These are phyloP conservation scores for Microtus richardsoni DNA, from an alignment of 2,113 vertebrate species.

Conservation along the genomic window DNA sequence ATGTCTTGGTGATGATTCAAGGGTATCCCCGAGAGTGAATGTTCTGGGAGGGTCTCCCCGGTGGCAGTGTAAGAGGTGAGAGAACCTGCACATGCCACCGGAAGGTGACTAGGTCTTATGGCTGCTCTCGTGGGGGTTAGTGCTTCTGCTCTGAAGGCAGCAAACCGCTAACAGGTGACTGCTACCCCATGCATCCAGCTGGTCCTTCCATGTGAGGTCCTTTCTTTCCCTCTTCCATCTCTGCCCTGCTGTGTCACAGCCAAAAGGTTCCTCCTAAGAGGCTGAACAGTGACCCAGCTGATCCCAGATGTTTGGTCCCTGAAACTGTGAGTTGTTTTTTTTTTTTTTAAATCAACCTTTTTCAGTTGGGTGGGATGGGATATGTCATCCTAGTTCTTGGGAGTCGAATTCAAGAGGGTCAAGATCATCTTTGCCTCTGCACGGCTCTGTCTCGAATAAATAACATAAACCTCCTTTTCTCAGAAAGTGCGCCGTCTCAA, in stretches of 20 bases:
- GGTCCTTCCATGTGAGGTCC: too few relatives aligned
- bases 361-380: too few relatives aligned
- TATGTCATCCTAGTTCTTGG: not conserved
- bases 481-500: not conserved
- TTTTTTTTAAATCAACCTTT: not conserved
- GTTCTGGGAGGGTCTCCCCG: not conserved
- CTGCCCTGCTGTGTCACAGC: not conserved
- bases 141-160: not conserved
- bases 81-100: fast-evolving
- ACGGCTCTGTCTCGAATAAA: not conserved
- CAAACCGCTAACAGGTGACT: not conserved
- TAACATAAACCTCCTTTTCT: not conserved
- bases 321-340: not conserved
- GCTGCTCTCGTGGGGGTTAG: not conserved
- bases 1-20: not conserved
- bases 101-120: not conserved
- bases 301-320: not conserved
- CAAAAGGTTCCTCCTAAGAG: not conserved
- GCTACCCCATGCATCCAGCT: fast-evolving
- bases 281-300: not conserved
- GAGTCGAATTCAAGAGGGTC: not conserved
- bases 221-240: too few relatives aligned
- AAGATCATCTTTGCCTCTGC: not conserved
- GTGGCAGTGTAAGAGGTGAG: not conserved
- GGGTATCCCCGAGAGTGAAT: not conserved